These are phyloP conservation scores for Chiropotes sagulatus DNA, from an alignment of 2,797 vertebrate species.

Conservation along the genomic window DNA sequence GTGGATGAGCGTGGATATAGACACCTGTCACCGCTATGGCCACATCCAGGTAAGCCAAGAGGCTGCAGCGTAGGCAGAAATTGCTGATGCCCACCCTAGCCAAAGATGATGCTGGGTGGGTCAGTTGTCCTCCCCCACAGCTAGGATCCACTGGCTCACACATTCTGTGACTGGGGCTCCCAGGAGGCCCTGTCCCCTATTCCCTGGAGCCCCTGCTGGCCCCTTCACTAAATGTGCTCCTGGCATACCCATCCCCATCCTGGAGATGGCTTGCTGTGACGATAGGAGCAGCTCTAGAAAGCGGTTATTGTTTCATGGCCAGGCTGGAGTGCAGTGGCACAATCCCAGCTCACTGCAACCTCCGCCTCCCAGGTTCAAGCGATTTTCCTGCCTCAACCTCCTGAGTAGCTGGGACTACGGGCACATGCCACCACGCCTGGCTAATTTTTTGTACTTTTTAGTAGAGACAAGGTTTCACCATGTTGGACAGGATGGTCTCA, in stretches of 20 bases:
- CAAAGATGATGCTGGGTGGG: not conserved
- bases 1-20: fast-evolving
- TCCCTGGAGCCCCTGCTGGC: not conserved
- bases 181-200: not conserved
- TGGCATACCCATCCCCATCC: not conserved
- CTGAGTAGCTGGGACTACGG: no score
- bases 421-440: no score
- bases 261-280: not conserved
- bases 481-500: no score
- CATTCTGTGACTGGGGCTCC: not conserved
- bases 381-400: no score
- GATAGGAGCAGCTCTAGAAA: not conserved
- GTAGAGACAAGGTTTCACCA: no score
- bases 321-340: no score
- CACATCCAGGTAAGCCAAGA: fast-evolving
- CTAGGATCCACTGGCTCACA: not conserved
- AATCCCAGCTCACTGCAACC: no score
- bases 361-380: no score
- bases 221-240: not conserved
- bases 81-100: fast-evolving
- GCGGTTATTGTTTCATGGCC: fast-evolving
- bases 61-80: not conserved
- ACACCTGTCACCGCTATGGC: not conserved
- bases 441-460: no score
- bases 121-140: not conserved